Conservation (phyloP, 2,888 invertebrate genomes). For the Drosophila differens region DNA sequence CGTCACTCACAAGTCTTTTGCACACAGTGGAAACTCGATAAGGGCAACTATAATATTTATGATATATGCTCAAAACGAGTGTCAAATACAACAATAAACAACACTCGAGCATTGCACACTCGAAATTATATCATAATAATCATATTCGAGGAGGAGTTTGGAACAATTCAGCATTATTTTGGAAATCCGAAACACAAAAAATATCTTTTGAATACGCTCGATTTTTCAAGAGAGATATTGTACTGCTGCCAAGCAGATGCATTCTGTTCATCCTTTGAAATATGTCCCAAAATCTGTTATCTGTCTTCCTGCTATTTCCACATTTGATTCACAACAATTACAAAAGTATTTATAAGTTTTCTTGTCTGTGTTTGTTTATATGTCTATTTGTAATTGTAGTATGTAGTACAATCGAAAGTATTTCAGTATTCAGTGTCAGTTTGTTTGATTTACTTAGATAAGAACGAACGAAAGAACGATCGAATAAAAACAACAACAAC, state of each 20-base stretch:
- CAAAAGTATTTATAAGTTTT: not conserved
- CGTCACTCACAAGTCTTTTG: constrained; percentile 7
- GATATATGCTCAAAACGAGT: not conserved
- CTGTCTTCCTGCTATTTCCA: not conserved
- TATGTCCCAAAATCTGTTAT: not conserved
- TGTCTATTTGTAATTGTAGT: not conserved
- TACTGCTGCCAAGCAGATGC: not conserved
- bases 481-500: not conserved
- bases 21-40: constrained; percentile 3
- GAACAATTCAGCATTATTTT: not conserved
- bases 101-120: not conserved
- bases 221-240: not conserved
- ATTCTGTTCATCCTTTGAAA: not conserved
- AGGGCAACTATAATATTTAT: not conserved
- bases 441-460: constrained; percentile 44
- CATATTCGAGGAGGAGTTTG: not conserved
- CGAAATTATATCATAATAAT: not conserved
- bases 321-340: not conserved
- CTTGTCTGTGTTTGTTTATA: not conserved
- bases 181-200: not conserved
- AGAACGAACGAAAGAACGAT: not conserved
- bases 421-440: constrained; percentile 37
- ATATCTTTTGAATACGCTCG: not conserved
- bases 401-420: constrained; percentile 24
- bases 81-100: constrained; percentile 6